Evolutionary conservation across 2,888 invertebrate genomes (phyloP).

Genomic region (Epinotia bilunana): DNA sequence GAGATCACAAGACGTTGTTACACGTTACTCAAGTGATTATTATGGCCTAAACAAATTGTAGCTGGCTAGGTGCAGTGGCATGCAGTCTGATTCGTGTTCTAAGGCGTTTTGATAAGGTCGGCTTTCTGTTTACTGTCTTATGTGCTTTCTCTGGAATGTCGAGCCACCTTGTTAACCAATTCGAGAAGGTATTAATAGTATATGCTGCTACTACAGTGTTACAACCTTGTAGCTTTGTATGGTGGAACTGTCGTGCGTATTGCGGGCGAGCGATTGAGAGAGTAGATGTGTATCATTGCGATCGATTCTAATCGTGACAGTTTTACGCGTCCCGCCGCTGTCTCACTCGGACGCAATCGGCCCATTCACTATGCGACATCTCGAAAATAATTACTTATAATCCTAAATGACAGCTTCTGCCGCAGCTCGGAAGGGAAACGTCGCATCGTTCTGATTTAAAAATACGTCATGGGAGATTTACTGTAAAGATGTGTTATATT

Average conservation of each 20-base stretch:
- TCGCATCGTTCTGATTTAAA: conserved; percentile 15
- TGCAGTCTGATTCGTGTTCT: conserved; percentile 52
- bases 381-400: conserved; percentile 40
- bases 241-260: conserved; percentile 58
- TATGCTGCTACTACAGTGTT: conserved; percentile 11
- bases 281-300: conserved; percentile 71
- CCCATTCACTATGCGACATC: conserved; percentile 35
- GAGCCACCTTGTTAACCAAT: conserved; percentile 51
- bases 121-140: conserved; percentile 52
- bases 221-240: background rate
- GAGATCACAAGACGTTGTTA: conserved; percentile 40
- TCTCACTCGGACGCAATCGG: conserved; percentile 55
- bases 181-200: conserved; percentile 18
- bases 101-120: conserved; percentile 56
- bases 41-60: conserved; percentile 52
- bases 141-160: conserved; percentile 69
- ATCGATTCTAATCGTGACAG: conserved; percentile 79
- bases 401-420: conserved; percentile 43
- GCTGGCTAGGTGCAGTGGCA: conserved; percentile 16
- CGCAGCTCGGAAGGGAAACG: conserved; percentile 26
- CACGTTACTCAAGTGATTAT: conserved; percentile 31
- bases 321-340: conserved; percentile 76
- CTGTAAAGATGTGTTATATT: conserved; percentile 3
- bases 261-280: conserved; percentile 65
- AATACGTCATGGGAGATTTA: conserved; percentile 13